phyloP scores from a whole-genome alignment of 53 echinoderm and acorn worm genomes.

The Arbacia lixula region DNA sequence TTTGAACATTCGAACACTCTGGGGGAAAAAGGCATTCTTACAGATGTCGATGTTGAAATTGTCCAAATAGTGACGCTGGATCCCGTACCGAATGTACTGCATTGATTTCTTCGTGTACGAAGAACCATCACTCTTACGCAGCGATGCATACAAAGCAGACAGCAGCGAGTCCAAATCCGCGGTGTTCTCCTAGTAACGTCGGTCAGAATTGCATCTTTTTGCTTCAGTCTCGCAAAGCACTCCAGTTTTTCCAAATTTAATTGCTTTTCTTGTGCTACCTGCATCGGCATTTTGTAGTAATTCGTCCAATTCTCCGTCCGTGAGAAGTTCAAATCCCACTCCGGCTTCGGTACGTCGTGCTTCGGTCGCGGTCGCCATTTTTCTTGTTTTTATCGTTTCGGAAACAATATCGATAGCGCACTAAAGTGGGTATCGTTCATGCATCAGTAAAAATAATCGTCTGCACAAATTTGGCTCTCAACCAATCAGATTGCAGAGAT shows the following conservation, averaged over 20 bases:
- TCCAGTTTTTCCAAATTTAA: background rate
- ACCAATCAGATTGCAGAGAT: too few species aligned
- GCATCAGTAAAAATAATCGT: too few species aligned
- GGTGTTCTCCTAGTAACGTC: constrained; percentile 4
- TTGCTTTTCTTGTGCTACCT: constrained; percentile 7
- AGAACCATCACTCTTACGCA: constrained; percentile 23
- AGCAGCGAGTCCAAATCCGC: background rate
- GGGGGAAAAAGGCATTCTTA: background rate
- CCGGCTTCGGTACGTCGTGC: too few species aligned
- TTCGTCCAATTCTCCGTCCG: background rate
- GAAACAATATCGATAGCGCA: too few species aligned
- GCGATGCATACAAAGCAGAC: constrained; percentile 6
- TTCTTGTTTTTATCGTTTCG: too few species aligned
- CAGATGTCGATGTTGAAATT: constrained; percentile 24
- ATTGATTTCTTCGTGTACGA: constrained; percentile 5
- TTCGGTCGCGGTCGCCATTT: too few species aligned
- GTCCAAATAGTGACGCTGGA: constrained; percentile 25
- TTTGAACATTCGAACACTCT: constrained; percentile 39
- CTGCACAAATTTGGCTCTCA: too few species aligned
- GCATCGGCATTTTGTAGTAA: constrained; percentile 2
- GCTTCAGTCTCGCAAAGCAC: too few species aligned
- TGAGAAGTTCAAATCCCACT: background rate
- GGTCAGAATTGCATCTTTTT: background rate
- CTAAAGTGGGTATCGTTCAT: too few species aligned
- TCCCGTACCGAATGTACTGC: constrained; percentile 48